phyloP scores from a whole-genome alignment of 2,113 vertebrate genomes.

The Rallus limicola region DNA sequence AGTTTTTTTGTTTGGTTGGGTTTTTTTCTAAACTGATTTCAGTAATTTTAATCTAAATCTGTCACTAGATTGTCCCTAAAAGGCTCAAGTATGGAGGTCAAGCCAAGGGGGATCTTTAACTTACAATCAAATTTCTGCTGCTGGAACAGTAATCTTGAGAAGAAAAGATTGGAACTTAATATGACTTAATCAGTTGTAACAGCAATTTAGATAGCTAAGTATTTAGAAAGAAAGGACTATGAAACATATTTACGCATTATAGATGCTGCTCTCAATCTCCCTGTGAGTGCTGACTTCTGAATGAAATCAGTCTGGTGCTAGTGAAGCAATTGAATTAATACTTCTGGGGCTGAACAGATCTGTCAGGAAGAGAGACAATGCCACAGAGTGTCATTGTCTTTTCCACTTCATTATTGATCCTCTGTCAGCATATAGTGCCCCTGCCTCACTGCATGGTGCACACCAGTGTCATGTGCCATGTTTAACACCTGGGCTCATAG shows the following conservation, averaged over 20 bases:
- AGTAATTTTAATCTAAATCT: background rate
- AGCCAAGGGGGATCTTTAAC: background rate
- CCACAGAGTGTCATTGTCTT: constrained; percentile 58
- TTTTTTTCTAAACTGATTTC: background rate
- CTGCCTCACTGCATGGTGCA: background rate
- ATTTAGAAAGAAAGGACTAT: background rate
- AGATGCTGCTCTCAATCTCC: background rate
- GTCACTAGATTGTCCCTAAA: background rate
- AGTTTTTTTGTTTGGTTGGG: background rate
- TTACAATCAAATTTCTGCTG: background rate
- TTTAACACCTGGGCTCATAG: constrained; percentile 63
- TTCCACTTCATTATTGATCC: constrained; percentile 66
- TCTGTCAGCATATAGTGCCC: constrained; percentile 28
- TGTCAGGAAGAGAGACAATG: constrained; percentile 49
- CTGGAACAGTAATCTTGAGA: background rate
- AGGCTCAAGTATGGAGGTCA: background rate
- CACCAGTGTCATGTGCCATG: constrained; percentile 43
- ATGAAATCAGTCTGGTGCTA: constrained; percentile 34
- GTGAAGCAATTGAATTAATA: constrained; percentile 31
- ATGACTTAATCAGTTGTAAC: background rate
- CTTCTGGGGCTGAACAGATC: constrained; percentile 38
- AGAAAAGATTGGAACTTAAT: background rate
- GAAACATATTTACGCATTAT: background rate
- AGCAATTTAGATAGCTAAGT: background rate
- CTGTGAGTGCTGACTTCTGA: background rate